Evolutionary conservation across 2,888 invertebrate genomes (phyloP).

Genomic region (Drosophila neotestacea): DNA sequence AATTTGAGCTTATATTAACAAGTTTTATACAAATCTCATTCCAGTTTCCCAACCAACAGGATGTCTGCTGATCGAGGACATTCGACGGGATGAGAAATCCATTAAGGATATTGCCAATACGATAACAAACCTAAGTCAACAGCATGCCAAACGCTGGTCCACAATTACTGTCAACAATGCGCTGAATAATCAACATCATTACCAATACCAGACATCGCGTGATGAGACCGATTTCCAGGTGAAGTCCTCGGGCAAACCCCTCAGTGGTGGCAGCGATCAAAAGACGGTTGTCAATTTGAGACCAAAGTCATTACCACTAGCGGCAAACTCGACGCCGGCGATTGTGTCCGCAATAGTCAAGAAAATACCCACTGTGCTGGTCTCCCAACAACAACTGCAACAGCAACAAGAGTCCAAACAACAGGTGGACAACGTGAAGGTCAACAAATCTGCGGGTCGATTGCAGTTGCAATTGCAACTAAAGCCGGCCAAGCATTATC

Average conservation of each 20-base stretch:
- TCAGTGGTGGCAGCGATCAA: constrained; percentile 30
- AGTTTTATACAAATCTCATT: constrained; percentile 20
- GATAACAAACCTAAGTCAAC: constrained; percentile 89
- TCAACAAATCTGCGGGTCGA: constrained; percentile 64
- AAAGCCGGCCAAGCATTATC: constrained; percentile 80
- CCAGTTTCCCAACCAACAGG: constrained; percentile 79
- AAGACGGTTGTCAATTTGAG: constrained; percentile 68
- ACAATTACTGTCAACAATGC: constrained; percentile 85
- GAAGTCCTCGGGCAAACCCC: constrained; percentile 34
- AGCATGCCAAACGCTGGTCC: constrained; percentile 86
- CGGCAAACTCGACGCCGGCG: constrained; percentile 85
- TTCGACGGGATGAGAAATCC: constrained; percentile 89
- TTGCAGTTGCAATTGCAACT: constrained; percentile 77
- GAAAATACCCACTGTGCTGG: constrained; percentile 84
- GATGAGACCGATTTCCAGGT: constrained; percentile 84
- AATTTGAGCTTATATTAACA: background rate
- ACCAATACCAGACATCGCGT: constrained; percentile 77
- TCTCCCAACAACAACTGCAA: constrained; percentile 64
- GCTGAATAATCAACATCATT: constrained; percentile 81
- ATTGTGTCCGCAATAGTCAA: constrained; percentile 86
- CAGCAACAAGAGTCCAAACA: constrained; percentile 43
- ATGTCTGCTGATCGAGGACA: constrained; percentile 84
- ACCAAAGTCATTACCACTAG: constrained; percentile 85
- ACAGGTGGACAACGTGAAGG: constrained; percentile 37
- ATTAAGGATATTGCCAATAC: constrained; percentile 93